A percentile compares a stretch with the other conserved stretches of the same genome.
Evolutionary conservation across 1,140 invertebrate species (phyloP).

Genomic region (Latrodectus geometricus): DNA sequence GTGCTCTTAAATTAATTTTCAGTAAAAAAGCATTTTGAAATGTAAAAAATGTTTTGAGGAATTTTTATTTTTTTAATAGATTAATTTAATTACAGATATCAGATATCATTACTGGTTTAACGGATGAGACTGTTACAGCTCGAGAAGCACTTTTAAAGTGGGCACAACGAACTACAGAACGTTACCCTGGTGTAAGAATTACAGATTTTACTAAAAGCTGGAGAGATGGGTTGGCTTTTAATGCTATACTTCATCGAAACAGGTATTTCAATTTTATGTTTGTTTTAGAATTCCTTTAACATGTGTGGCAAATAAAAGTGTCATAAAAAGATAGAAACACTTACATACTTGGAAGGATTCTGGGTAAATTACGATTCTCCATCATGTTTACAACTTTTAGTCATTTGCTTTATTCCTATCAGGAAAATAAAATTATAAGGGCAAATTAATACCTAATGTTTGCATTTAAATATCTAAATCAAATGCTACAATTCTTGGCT

Average conservation of each 20-base stretch:
- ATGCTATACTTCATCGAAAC: conserved; percentile 97
- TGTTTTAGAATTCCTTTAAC: neutral
- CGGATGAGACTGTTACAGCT: conserved; percentile 90
- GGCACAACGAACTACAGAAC: conserved; percentile 93
- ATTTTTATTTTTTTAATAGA: too few species aligned
- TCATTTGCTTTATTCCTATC: too few species aligned
- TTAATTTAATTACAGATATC: conserved; percentile 54
- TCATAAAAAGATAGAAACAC: neutral
- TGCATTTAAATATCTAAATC: too few species aligned
- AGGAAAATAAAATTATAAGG: too few species aligned
- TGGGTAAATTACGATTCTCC: too few species aligned
- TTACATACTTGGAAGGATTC: too few species aligned
- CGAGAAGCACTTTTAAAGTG: conserved; percentile 95
- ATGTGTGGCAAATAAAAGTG: neutral
- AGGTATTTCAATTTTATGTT: conserved; percentile 71
- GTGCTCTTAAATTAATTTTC: too few species aligned
- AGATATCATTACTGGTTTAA: conserved; percentile 58
- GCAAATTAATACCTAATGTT: too few species aligned
- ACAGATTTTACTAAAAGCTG: conserved; percentile 96
- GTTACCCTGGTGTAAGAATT: conserved; percentile 95
- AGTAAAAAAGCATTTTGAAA: too few species aligned
- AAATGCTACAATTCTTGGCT: too few species aligned
- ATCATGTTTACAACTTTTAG: too few species aligned
- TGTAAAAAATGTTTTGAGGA: too few species aligned
- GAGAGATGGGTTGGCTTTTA: conserved; percentile 98